Conservation (phyloP, 2,113 vertebrate species). For the Ardeotis arabs region DNA sequence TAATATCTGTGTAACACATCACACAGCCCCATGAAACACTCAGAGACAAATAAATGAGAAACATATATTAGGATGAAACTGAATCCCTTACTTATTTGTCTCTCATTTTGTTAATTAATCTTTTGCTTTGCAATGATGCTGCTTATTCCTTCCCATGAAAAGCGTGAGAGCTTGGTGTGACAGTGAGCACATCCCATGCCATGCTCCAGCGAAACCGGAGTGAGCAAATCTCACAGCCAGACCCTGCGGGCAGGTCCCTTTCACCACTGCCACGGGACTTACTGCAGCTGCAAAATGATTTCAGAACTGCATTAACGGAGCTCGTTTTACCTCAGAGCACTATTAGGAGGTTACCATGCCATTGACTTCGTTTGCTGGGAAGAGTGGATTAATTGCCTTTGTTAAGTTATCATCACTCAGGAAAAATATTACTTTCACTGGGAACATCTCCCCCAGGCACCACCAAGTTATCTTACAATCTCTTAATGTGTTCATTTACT, state of each 20-base stretch:
- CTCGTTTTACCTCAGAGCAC: constrained; percentile 12
- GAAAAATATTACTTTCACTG: constrained; percentile 15
- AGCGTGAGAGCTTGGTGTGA: neutral
- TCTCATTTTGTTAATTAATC: neutral
- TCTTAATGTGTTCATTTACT: constrained; percentile 7
- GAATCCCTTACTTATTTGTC: neutral
- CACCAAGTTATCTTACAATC: neutral
- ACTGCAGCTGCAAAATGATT: neutral
- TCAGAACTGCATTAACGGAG: neutral
- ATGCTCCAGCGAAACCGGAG: fast-evolving
- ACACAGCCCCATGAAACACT: neutral
- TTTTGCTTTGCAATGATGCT: neutral
- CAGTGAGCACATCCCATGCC: fast-evolving
- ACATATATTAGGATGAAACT: neutral
- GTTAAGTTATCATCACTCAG: constrained; percentile 7
- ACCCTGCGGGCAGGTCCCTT: neutral
- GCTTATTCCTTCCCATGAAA: neutral
- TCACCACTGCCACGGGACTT: neutral
- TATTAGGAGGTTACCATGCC: neutral
- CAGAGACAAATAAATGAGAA: constrained; percentile 3
- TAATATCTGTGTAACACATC: constrained; percentile 20
- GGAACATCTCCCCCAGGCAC: neutral
- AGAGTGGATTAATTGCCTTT: constrained; percentile 55
- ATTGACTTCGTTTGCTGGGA: neutral
- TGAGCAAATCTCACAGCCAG: fast-evolving